phyloP scores from a whole-genome alignment of 1,140 invertebrate species.

The Halictus rubicundus region DNA sequence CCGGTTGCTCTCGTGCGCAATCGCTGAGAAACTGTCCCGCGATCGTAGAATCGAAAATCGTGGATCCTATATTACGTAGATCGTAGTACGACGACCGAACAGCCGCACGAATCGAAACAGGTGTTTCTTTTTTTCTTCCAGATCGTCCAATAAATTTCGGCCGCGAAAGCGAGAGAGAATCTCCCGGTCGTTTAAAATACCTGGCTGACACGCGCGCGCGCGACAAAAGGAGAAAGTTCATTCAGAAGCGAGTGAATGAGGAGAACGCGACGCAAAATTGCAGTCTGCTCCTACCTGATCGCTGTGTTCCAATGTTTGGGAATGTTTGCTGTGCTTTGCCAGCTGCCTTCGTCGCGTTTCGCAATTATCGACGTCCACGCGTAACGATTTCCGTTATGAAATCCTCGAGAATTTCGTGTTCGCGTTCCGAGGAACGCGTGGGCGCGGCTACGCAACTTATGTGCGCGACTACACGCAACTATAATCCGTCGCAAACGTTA shows the following conservation, averaged over 20 bases:
- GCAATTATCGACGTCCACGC: neutral
- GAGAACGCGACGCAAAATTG: neutral
- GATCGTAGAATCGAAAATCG: too few relatives aligned
- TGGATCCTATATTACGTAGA: neutral
- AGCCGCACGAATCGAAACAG: neutral
- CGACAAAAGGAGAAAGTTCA: conserved; percentile 44
- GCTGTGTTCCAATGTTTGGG: neutral
- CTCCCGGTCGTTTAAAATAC: conserved; percentile 1
- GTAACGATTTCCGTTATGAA: conserved; percentile 12
- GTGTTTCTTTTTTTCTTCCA: neutral
- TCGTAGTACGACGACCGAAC: neutral
- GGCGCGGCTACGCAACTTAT: conserved; percentile 17
- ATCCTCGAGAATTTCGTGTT: conserved; percentile 17
- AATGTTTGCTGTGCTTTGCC: too few relatives aligned
- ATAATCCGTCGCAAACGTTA: conserved; percentile 26
- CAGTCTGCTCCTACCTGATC: neutral
- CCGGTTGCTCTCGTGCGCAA: too few relatives aligned
- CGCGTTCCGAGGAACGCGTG: neutral
- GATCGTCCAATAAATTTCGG: neutral
- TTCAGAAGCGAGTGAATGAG: conserved; percentile 14
- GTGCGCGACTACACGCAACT: neutral
- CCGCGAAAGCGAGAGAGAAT: conserved; percentile 9
- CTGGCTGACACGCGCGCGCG: neutral
- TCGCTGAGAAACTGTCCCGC: too few relatives aligned
- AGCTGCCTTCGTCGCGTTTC: neutral